phyloP scores from a whole-genome alignment of 1,140 invertebrate species.

The Drosophila nikananu region DNA sequence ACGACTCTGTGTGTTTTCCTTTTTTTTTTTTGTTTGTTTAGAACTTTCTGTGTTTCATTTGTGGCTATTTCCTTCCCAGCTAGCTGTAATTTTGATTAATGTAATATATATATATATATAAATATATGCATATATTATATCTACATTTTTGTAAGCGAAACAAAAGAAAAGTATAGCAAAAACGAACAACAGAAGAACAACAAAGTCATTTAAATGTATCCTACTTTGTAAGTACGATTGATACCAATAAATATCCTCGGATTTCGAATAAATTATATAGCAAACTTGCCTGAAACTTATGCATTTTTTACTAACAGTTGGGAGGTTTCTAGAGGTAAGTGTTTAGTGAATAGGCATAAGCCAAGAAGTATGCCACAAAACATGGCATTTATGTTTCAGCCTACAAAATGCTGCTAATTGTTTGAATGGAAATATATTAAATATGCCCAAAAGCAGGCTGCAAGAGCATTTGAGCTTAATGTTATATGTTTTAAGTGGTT shows the following conservation, averaged over 20 bases:
- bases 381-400: neutral
- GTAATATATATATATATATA: constrained; percentile 3
- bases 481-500: no score
- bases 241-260: constrained; percentile 36
- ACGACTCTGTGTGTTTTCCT: constrained; percentile 3
- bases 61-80: neutral
- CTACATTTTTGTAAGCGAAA: constrained; percentile 15
- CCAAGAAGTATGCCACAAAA: neutral
- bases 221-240: constrained; percentile 42
- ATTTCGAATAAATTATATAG: constrained; percentile 16
- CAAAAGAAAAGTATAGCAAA: constrained; percentile 24
- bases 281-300: neutral
- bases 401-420: neutral
- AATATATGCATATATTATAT: constrained; percentile 34
- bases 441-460: neutral
- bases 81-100: constrained; percentile 28
- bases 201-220: constrained; percentile 48
- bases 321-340: neutral
- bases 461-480: no score
- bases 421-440: neutral
- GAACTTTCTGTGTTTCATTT: constrained; percentile 9
- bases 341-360: neutral
- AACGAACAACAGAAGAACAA: constrained; percentile 16
- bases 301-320: neutral
- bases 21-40: constrained; percentile 24